phyloP scores from a whole-genome alignment of 2,797 vertebrate species.

The Myotis findleyi region DNA sequence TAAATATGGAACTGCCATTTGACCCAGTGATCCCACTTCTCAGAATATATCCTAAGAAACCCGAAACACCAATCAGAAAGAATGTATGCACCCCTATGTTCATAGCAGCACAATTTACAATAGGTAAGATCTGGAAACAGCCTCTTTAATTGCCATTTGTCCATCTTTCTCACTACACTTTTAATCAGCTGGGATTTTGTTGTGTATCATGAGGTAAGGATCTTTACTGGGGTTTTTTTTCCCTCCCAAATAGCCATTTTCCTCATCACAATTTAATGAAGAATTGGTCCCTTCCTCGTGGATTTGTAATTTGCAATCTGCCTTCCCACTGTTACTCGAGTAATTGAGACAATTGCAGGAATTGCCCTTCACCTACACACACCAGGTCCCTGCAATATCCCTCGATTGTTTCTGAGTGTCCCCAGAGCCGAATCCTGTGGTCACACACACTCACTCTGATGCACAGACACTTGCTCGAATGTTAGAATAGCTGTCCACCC shows the following conservation, averaged over 20 bases:
- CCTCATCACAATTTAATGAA: neutral
- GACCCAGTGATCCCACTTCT: too few species aligned
- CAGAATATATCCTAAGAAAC: too few species aligned
- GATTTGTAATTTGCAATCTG: neutral
- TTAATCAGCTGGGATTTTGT: constrained; percentile 12
- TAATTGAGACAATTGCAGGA: neutral
- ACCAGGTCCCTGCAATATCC: neutral
- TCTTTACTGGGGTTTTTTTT: neutral
- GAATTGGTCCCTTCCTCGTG: neutral
- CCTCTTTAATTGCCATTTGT: neutral
- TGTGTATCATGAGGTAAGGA: neutral
- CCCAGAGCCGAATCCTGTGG: neutral
- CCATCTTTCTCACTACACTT: neutral
- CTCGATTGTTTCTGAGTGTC: neutral
- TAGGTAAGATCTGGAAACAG: too few species aligned
- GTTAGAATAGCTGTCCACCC: neutral
- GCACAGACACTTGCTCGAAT: neutral
- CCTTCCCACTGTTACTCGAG: neutral
- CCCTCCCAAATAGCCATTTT: neutral
- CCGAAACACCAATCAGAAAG: too few species aligned
- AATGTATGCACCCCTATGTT: too few species aligned
- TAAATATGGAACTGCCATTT: too few species aligned
- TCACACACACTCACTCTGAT: neutral
- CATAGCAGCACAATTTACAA: too few species aligned
- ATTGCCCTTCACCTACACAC: neutral